Percentiles rank a stretch among this genome's conserved stretches.
Evolutionary conservation across 2,888 invertebrate species (phyloP).

Genomic region (Ophioninae sp.): DNA sequence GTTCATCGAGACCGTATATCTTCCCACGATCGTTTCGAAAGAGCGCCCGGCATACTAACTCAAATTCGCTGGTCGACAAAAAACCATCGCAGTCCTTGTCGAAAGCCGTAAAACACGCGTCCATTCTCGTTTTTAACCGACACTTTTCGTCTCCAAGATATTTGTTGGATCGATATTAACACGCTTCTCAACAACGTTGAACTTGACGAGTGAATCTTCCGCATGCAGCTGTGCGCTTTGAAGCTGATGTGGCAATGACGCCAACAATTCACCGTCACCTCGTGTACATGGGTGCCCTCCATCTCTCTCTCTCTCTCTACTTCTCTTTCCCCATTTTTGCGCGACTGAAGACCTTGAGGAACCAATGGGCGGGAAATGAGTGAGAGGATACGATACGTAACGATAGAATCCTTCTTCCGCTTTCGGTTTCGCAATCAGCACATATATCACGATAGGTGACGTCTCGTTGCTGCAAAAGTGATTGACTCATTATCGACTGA

Average conservation of each 20-base stretch:
- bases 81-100: constrained; percentile 95
- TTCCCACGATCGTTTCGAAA: constrained; percentile 93
- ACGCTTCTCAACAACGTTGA: constrained; percentile 36
- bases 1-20: constrained; percentile 89
- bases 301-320: not conserved
- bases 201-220: constrained; percentile 7
- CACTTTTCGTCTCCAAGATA: constrained; percentile 80
- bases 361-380: constrained; percentile 1
- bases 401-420: not conserved
- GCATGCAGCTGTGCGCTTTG: constrained; percentile 9
- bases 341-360: constrained; percentile 12
- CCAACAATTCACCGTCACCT: constrained; percentile 34
- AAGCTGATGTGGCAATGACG: constrained; percentile 22
- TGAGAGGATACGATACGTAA: constrained; percentile 1
- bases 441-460: not conserved
- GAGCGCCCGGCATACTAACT: constrained; percentile 90
- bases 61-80: constrained; percentile 89
- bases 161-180: constrained; percentile 77
- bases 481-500: not conserved
- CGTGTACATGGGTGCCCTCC: constrained; percentile 2
- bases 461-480: not conserved
- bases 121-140: constrained; percentile 83
- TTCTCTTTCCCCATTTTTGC: not conserved
- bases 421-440: not conserved
- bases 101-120: constrained; percentile 95